A percentile compares a stretch with the other conserved stretches of the same genome.
These are phyloP conservation scores for Rapana venosa DNA, from an alignment of 2,888 invertebrate genomes.

Conservation along the genomic window DNA sequence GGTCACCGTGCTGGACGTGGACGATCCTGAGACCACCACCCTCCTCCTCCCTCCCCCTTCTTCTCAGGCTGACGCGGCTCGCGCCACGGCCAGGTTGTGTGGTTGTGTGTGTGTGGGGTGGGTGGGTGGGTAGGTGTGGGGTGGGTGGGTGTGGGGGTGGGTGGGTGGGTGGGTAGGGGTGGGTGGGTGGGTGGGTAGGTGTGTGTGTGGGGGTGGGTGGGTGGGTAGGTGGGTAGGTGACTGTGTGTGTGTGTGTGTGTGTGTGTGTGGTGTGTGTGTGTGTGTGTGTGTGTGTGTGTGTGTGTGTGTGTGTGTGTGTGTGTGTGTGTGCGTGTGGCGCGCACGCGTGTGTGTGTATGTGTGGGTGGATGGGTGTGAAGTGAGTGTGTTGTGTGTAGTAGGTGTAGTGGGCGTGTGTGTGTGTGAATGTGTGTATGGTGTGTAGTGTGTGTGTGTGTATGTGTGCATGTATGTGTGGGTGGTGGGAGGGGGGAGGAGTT, in stretches of 20 bases:
- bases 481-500: too few relatives aligned
- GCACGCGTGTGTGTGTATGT: not conserved
- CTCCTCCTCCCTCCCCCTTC: constrained; percentile 52
- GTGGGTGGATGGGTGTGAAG: not conserved
- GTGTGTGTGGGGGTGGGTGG: constrained; percentile 8
- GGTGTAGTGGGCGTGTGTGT: too few relatives aligned
- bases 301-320: constrained; percentile 19
- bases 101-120: not conserved
- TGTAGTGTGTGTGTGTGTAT: not conserved
- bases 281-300: constrained; percentile 1
- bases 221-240: too few relatives aligned
- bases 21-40: constrained; percentile 33
- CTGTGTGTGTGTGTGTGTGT: not conserved
- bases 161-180: not conserved
- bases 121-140: not conserved
- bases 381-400: too few relatives aligned
- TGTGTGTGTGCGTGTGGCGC: constrained; percentile 19
- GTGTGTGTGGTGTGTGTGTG: not conserved
- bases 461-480: not conserved
- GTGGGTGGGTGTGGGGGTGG: constrained; percentile 1
- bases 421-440: not conserved
- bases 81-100: constrained; percentile 57
- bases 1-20: constrained; percentile 40
- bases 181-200: not conserved
- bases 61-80: constrained; percentile 51